Conservation (phyloP, 2,888 invertebrate species). For the Cerastoderma edule region DNA sequence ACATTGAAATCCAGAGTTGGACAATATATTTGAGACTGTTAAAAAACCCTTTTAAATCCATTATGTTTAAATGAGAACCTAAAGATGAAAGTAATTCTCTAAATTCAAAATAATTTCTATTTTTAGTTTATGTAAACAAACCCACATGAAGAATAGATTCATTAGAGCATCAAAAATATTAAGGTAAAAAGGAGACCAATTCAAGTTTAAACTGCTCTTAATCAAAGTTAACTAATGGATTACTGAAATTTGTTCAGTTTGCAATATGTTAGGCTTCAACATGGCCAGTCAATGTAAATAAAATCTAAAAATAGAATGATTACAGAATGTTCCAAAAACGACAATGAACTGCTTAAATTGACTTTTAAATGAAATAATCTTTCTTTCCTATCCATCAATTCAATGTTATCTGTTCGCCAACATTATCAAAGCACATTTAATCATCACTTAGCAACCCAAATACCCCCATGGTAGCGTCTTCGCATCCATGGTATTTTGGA, state of each 20-base stretch:
- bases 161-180: too few relatives aligned
- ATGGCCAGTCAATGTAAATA: slow-evolving; percentile 11
- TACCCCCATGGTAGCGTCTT: slow-evolving; percentile 66
- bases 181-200: too few relatives aligned
- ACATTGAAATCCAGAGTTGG: too few relatives aligned
- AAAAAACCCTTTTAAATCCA: too few relatives aligned
- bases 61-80: too few relatives aligned
- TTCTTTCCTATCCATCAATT: neutral
- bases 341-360: neutral
- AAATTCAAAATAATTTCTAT: too few relatives aligned
- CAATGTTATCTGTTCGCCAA: slow-evolving; percentile 25
- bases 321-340: neutral
- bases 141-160: too few relatives aligned
- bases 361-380: neutral
- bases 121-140: slow-evolving; percentile 21
- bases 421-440: slow-evolving; percentile 58
- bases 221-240: too few relatives aligned
- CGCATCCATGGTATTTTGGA: slow-evolving; percentile 70
- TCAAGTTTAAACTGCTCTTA: too few relatives aligned
- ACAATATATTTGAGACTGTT: too few relatives aligned
- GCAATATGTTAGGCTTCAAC: slow-evolving; percentile 2
- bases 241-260: too few relatives aligned
- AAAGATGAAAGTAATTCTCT: too few relatives aligned
- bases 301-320: slow-evolving; percentile 30
- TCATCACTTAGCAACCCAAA: slow-evolving; percentile 71